Base-by-base conservation (phyloP, 2,797 vertebrate species). In the Simalia tracyae region DNA sequence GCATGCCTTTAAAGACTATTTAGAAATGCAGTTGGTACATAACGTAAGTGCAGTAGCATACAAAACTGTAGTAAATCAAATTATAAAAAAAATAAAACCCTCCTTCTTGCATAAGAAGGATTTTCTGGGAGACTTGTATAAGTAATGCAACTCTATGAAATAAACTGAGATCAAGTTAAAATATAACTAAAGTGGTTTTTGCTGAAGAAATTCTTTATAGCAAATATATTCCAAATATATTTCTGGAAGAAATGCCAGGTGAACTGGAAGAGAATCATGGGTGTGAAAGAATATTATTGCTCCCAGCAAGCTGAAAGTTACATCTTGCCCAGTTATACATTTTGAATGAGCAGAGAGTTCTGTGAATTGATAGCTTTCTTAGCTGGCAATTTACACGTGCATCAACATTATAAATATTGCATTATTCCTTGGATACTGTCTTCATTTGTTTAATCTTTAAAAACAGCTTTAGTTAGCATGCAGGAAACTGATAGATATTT, bases 371-470 rank as follows among this genome's bases (percentile, higher is more conserved):
- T 28, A 57, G n/a, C 24, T 66, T 28, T 86, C 15, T 68, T 54
- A 68, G 42, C 19, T 66, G 46, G 28, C 59, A 84, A 84, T 19
- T 28, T 84, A 84, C 42, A 11, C 63, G 59, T 84, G 59, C 59
- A 56, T 85, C 60, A 54, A 85, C 64, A 85, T 63, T 85, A 63
- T 84, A 63, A 90, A 90, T 90, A 90, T 85, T 85, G 28, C 54
- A 85, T 64, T 85, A n/a, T 63, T 50, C 28, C 31, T 9, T 92
- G 91, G 28, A 56, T 36, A 42, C 24, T 9, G 9, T 84, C 72
- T 88, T 88, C 56, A 54, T 60, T 87, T 59, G 42, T n/a, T 81
- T 50, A 28, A 64, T 42, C 22, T 84, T 46, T 31, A 50, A 54
- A 89, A 89, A 57, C 3, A n/a, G 15, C 9, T 28, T 64, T 28